phyloP scores from a whole-genome alignment of 2,113 vertebrate species.

The Corydoras sp. region DNA sequence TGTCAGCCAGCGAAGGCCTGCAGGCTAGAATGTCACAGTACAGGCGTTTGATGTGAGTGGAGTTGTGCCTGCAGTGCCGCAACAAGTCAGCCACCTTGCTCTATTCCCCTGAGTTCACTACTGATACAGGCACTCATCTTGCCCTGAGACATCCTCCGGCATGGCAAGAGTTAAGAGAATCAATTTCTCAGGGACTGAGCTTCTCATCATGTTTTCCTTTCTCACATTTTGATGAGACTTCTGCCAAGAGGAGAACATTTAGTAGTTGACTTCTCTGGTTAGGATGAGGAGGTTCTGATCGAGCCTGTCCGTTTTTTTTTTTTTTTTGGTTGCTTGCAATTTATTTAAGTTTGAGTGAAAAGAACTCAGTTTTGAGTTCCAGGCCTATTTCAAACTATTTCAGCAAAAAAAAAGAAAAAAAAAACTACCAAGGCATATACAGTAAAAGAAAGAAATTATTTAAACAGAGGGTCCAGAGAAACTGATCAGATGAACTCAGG shows the following conservation, averaged over 20 bases:
- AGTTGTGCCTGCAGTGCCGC: constrained; percentile 62
- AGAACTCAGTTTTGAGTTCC: background rate
- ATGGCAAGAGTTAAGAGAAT: constrained; percentile 49
- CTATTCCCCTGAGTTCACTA: constrained; percentile 54
- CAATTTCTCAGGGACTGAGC: constrained; percentile 36
- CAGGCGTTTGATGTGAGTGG: constrained; percentile 63
- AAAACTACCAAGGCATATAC: constrained; percentile 22
- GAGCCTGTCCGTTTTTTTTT: background rate
- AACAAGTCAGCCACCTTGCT: constrained; percentile 66
- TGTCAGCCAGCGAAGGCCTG: constrained; percentile 51
- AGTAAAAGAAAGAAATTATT: constrained; percentile 22
- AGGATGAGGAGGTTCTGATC: constrained; percentile 17
- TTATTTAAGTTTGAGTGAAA: no score
- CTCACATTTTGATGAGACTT: constrained; percentile 31
- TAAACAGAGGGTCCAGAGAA: constrained; percentile 40
- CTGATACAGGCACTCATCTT: constrained; percentile 56
- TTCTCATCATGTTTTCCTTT: constrained; percentile 36
- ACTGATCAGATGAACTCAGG: constrained; percentile 45
- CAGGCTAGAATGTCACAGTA: constrained; percentile 54
- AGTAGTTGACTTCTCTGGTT: constrained; percentile 19
- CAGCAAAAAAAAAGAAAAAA: background rate
- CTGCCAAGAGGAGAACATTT: constrained; percentile 30
- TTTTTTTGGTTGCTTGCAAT: no score
- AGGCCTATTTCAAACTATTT: constrained; percentile 36
- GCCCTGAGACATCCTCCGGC: constrained; percentile 58